phyloP scores from a whole-genome alignment of 2,888 invertebrate genomes.

The Scaptomyza flava region DNA sequence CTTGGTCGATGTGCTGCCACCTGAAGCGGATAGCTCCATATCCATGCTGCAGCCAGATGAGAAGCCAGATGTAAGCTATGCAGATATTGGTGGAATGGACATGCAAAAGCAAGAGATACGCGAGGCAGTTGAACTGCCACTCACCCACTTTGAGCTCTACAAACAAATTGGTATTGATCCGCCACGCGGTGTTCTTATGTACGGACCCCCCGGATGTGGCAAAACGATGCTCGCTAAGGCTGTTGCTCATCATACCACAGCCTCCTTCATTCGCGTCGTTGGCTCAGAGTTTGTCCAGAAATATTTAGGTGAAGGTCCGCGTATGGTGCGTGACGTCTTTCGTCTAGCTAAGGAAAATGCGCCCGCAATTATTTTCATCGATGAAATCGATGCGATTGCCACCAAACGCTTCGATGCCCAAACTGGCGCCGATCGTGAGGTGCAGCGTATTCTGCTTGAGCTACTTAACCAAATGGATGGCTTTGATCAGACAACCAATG shows the following conservation, averaged over 20 bases:
- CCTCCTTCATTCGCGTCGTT: constrained; percentile 99
- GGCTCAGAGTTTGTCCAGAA: constrained; percentile 99
- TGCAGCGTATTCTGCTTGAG: constrained; percentile 98
- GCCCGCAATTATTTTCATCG: constrained; percentile 99
- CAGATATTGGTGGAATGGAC: constrained; percentile 99
- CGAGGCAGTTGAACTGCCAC: constrained; percentile 98
- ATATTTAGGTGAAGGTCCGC: constrained; percentile 98
- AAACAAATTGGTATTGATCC: constrained; percentile 99
- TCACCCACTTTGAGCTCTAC: constrained; percentile 99
- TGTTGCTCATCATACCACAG: constrained; percentile 99
- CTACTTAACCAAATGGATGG: constrained; percentile 99
- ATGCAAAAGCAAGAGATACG: constrained; percentile 99
- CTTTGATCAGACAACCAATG: constrained; percentile 99
- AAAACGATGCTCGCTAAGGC: constrained; percentile 99
- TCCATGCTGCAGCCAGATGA: constrained; percentile 99
- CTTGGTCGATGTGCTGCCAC: constrained; percentile 99
- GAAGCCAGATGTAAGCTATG: constrained; percentile 98
- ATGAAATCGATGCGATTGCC: constrained; percentile 99
- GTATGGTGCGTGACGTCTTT: constrained; percentile 99
- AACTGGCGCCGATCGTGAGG: constrained; percentile 99
- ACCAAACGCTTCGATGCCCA: constrained; percentile 99
- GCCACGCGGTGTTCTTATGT: constrained; percentile 98
- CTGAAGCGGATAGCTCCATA: constrained; percentile 99
- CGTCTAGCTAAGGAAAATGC: constrained; percentile 99
- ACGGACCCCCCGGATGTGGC: constrained; percentile 99